Percentiles rank a stretch among this genome's conserved stretches.
phyloP scores from a whole-genome alignment of 2,797 vertebrate species.

The Gephyroberyx darwinii region DNA sequence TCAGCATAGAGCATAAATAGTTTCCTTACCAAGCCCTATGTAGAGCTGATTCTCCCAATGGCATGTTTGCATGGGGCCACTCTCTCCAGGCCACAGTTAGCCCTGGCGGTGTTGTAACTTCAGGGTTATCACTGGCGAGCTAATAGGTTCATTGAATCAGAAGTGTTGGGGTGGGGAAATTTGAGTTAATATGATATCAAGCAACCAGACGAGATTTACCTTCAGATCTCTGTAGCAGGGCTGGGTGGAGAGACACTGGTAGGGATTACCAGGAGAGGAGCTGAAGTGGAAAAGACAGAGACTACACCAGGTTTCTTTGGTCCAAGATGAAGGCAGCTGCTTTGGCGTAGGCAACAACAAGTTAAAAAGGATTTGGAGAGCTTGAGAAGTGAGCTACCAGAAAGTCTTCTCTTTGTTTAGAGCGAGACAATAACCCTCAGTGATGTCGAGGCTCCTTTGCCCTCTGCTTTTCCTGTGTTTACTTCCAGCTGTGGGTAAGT shows the following conservation, averaged over 20 bases:
- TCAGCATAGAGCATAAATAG: not conserved
- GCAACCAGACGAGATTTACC: conserved; percentile 24
- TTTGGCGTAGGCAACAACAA: conserved; percentile 15
- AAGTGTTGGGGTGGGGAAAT: conserved; percentile 50
- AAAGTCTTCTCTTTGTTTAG: conserved; percentile 7
- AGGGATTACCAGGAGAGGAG: not conserved
- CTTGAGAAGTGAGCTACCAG: conserved; percentile 1
- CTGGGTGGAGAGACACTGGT: not conserved
- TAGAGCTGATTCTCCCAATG: conserved; percentile 12
- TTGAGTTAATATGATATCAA: conserved; percentile 37
- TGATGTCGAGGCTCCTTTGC: conserved; percentile 58
- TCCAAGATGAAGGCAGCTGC: not conserved
- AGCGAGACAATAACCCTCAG: conserved; percentile 26
- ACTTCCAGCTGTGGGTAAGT: conserved; percentile 72
- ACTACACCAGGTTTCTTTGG: not conserved
- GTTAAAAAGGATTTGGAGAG: not conserved
- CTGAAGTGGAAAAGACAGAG: not conserved
- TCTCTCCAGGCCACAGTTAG: conserved; percentile 24
- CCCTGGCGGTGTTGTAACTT: conserved; percentile 6
- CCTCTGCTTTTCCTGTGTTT: conserved; percentile 61
- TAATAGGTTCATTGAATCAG: conserved; percentile 59
- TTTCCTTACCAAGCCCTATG: conserved; percentile 6
- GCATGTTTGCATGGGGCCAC: conserved; percentile 34
- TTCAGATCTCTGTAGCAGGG: conserved; percentile 35
- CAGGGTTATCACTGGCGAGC: conserved; percentile 9